phyloP scores from a whole-genome alignment of 2,797 vertebrate species.

The Phyllotis vaccarum region DNA sequence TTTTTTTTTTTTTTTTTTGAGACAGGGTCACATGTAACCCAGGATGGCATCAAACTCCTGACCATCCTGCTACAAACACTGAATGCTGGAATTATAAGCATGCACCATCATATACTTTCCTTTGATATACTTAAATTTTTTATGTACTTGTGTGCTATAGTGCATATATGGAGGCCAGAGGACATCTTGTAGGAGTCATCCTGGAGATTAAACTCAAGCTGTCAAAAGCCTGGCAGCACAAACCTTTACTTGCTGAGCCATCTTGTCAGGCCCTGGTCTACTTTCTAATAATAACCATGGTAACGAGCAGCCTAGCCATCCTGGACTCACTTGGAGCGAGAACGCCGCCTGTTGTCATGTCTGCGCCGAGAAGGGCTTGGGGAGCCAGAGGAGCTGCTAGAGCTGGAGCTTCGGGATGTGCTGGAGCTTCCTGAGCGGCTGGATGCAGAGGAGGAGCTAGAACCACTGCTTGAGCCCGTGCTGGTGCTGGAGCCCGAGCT shows the following conservation, averaged over 20 bases:
- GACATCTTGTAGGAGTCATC: background rate
- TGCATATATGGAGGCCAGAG: background rate
- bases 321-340: constrained; percentile 93
- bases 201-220: background rate
- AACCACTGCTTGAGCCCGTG: constrained; percentile 97
- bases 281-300: background rate
- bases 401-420: constrained; percentile 96
- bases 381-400: constrained; percentile 96
- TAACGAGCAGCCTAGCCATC: background rate
- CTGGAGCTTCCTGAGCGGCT: constrained; percentile 97
- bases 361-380: constrained; percentile 95
- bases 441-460: constrained; percentile 96
- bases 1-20: background rate
- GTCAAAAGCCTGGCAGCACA: background rate
- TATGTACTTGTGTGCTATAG: background rate
- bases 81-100: background rate
- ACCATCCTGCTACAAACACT: background rate
- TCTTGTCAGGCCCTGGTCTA: background rate
- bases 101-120: too few species aligned
- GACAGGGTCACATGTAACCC: background rate
- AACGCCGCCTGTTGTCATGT: constrained; percentile 96
- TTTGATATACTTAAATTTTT: background rate
- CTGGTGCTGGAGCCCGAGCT: constrained; percentile 98
- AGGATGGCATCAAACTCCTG: background rate
- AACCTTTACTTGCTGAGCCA: background rate